phyloP scores from a whole-genome alignment of 2,888 invertebrate genomes.

The Ypsolopha scabrella region DNA sequence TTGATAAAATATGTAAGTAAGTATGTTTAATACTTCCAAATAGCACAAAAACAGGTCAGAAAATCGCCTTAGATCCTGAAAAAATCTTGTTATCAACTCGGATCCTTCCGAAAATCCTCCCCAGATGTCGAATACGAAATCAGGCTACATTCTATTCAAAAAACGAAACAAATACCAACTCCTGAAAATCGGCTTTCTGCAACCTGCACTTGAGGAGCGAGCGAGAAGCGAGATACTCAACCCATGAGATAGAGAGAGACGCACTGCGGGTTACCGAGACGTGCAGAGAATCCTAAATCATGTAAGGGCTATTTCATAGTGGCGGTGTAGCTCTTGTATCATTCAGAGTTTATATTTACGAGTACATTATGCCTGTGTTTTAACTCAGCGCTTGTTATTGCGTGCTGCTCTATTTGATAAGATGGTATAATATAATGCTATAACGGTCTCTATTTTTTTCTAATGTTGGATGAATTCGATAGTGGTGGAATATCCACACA shows the following conservation, averaged over 20 bases:
- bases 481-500: too few species aligned
- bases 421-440: too few species aligned
- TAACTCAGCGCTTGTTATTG: too few species aligned
- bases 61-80: background rate
- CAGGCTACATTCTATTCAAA: slow-evolving; percentile 27
- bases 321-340: background rate
- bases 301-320: background rate
- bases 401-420: too few species aligned
- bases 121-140: slow-evolving; percentile 38
- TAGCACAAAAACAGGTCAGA: background rate
- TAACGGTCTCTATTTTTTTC: too few species aligned
- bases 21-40: too few species aligned
- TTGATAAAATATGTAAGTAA: too few species aligned
- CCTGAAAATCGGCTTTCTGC: slow-evolving; percentile 49
- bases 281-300: background rate
- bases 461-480: too few species aligned
- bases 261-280: background rate
- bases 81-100: background rate
- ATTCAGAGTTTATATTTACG: too few species aligned
- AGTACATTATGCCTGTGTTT: too few species aligned
- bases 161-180: slow-evolving; percentile 47
- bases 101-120: slow-evolving; percentile 5
- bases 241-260: slow-evolving; percentile 24
- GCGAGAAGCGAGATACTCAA: slow-evolving; percentile 11
- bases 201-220: slow-evolving; percentile 31